Evolutionary conservation across 1,140 invertebrate genomes (phyloP), one percentile per base, ranked within the genome.

Genomic region (Scaptodrosophila lebanonensis): DNA sequence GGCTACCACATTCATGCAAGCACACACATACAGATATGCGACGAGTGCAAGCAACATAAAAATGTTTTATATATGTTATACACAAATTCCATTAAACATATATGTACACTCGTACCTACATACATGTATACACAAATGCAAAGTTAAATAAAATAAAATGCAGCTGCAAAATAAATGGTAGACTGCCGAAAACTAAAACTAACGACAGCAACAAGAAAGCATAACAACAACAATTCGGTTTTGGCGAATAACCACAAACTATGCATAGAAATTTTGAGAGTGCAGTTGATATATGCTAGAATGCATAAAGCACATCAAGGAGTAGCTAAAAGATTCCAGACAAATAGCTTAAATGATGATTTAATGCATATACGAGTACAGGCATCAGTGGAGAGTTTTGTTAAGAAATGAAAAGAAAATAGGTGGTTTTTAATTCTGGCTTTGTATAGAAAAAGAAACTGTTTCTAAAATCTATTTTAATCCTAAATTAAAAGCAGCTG

Each of bases 51-150:
- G 7, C n/a, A n/a, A 49, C 11, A 49, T 18, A 18, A 32, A 35
- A 50, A 32, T 53, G 27, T 9, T 45, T 25, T 48, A 30, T 66
- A 40, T 54, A 54, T 42, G 22, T 42, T 20, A n/a, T 32, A 50
- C 61, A 66, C 51, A 61, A 66, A 76, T 75, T 57, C 51, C 65
- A 73, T 73, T 64, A 51, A 67, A 63, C 48, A 54, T 27, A n/a
- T n/a, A 66, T 58, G 45, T 62, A 66, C 51, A 65, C n/a, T n/a
- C n/a, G n/a, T n/a, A n/a, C n/a, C n/a, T n/a, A n/a, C n/a, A n/a
- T n/a, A n/a, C n/a, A n/a, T n/a, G n/a, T n/a, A n/a, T n/a, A n/a
- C n/a, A n/a, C n/a, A n/a, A n/a, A n/a, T n/a, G n/a, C n/a, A 50
- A 62, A 66, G 58, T 50, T 49, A 66, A 70, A 71, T 49, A 79